Conservation (phyloP, 2,113 vertebrate species). For the Colius striatus region DNA sequence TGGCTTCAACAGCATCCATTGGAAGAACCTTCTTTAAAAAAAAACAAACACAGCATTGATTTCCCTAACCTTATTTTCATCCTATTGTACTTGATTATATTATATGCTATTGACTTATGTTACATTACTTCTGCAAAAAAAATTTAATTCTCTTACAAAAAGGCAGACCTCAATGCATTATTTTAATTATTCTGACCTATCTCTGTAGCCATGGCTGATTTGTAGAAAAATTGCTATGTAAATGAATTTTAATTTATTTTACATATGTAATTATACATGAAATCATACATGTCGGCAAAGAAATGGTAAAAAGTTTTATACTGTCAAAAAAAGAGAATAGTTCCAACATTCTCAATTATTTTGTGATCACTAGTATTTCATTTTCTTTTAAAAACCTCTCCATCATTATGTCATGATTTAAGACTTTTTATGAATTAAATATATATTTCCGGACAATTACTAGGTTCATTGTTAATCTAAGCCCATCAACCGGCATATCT, state of each 20-base stretch:
- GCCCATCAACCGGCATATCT: slow-evolving; percentile 43
- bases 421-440: slow-evolving; percentile 72
- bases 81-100: background rate
- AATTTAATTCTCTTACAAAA: background rate
- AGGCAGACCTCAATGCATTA: background rate
- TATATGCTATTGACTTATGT: background rate
- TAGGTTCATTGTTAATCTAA: slow-evolving; percentile 69
- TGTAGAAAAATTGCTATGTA: slow-evolving; percentile 32
- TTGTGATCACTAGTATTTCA: slow-evolving; percentile 67
- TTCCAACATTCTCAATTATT: slow-evolving; percentile 69
- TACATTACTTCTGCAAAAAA: background rate
- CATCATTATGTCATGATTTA: slow-evolving; percentile 67
- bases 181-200: background rate
- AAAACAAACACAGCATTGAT: background rate
- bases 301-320: slow-evolving; percentile 56
- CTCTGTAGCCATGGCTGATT: background rate
- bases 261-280: slow-evolving; percentile 13
- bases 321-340: slow-evolving; percentile 67
- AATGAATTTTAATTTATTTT: slow-evolving; percentile 57
- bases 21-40: background rate
- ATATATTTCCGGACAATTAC: slow-evolving; percentile 73
- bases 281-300: slow-evolving; percentile 2
- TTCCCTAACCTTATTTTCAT: background rate
- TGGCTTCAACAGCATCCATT: rapidly evolving
- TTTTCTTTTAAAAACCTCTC: slow-evolving; percentile 63